phyloP scores from a whole-genome alignment of 2,888 invertebrate species.

The Acanthococcus lagerstroemiae region DNA sequence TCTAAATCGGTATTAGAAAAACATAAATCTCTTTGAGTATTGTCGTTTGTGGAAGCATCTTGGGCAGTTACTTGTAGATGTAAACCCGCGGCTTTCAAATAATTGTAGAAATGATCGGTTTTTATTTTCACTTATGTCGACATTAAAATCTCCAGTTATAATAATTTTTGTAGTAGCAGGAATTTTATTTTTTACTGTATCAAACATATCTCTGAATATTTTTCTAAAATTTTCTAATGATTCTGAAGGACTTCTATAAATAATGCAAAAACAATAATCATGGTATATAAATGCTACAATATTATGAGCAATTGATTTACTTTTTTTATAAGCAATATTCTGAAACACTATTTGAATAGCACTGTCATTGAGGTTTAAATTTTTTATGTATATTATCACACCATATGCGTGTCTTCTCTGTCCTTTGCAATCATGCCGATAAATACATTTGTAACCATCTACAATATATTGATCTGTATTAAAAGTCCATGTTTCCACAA shows the following conservation, averaged over 20 bases:
- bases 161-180: background rate
- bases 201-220: background rate
- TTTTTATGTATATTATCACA: background rate
- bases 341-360: background rate
- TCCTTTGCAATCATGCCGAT: background rate
- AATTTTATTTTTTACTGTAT: background rate
- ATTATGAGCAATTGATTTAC: background rate
- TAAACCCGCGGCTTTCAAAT: background rate
- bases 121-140: background rate
- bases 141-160: background rate
- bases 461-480: background rate
- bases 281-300: background rate
- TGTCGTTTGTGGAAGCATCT: background rate
- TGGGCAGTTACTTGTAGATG: background rate
- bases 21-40: background rate
- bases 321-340: background rate
- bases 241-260: background rate
- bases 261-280: background rate
- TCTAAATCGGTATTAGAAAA: background rate
- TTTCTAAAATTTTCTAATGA: background rate
- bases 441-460: background rate
- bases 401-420: background rate
- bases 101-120: background rate
- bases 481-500: background rate
- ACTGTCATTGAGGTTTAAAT: background rate